Base-by-base conservation (phyloP, 1,140 invertebrate genomes). In the Apis florea region DNA sequence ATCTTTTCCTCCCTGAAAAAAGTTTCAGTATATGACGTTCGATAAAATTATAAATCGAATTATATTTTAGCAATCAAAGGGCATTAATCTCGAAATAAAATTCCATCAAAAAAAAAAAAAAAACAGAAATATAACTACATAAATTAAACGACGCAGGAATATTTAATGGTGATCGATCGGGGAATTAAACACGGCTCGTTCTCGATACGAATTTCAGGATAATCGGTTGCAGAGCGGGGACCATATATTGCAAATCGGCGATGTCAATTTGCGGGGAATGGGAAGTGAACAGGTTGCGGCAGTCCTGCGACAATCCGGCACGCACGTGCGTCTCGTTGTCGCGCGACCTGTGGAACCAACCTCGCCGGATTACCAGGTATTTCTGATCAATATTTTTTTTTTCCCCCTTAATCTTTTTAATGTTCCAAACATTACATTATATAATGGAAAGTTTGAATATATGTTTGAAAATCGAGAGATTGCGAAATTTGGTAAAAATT, bases 251-350 rank as follows among this genome's bases (percentile, higher is more conserved):
- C 98, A 99, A 94, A 99, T 99, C 90, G 97, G 98, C 31, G 97
- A 98, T 92, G 97, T 98, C 79, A 97, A 97, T 93, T 95, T 99
- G 63, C 96, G 98, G 79, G 97, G 98, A 85, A 98, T 99, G 98
- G 97, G 97, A 10, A 99, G 98, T 26, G 98, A 99, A 92, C 98
- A 98, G 93, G 98, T 99, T 85, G 98, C 98, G 47, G 96, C 97
- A n/a, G 98, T 99, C 74, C 94, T 99, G 71, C 95, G 98, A 49
- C 98, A 99, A 94, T 98, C 98, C 40, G 98, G 98, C 40, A 97
- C 96, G 15, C 96, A 98, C 90, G 98, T 99, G 51, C 95, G 98
- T 4, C 95, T 99, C 68, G 97, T 99, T 59, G 98, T 99, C 58
- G 98, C 98, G 53, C 95, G 98, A 80, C 96, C 97, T 72, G 95